Percentiles rank a stretch among this genome's conserved stretches.
phyloP scores from a whole-genome alignment of 2,797 vertebrate species.

The Enteromius afrohamiltoni region DNA sequence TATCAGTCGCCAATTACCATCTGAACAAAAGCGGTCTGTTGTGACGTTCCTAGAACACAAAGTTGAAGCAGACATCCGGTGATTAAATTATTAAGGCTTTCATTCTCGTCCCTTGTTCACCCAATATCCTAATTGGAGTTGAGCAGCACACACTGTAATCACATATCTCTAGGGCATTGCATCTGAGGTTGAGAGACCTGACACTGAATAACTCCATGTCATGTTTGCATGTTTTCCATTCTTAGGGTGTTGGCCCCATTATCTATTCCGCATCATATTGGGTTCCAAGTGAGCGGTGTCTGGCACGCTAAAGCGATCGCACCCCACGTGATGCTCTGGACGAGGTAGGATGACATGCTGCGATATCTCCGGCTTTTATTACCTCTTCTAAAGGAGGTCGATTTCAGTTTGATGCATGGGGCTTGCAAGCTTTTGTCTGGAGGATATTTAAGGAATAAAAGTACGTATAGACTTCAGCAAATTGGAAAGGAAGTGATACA shows the following conservation, averaged over 20 bases:
- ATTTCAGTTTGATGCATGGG: constrained; percentile 49
- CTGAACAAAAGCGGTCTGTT: constrained; percentile 44
- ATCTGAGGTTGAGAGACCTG: constrained; percentile 49
- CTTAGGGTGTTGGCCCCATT: constrained; percentile 59
- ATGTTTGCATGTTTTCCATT: constrained; percentile 65
- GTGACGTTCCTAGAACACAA: constrained; percentile 23
- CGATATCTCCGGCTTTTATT: constrained; percentile 59
- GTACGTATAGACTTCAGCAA: constrained; percentile 36
- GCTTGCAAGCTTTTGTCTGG: constrained; percentile 41
- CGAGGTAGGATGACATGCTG: constrained; percentile 57
- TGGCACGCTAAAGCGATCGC: constrained; percentile 8
- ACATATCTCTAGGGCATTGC: constrained; percentile 55
- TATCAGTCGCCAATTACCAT: constrained; percentile 7
- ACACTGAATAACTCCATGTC: constrained; percentile 59
- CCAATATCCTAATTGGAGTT: constrained; percentile 53
- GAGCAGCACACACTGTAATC: constrained; percentile 59
- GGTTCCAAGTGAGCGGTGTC: constrained; percentile 53
- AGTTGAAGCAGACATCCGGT: constrained; percentile 32
- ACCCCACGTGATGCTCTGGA: constrained; percentile 48
- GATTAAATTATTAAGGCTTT: constrained; percentile 60
- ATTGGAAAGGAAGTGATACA: constrained; percentile 57
- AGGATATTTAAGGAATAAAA: constrained; percentile 52
- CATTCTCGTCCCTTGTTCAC: constrained; percentile 45
- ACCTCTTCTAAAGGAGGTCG: constrained; percentile 53
- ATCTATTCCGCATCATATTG: constrained; percentile 56